A percentile compares a stretch with the other conserved stretches of the same genome.
These are phyloP conservation scores for Mesoligia furuncula DNA, from an alignment of 2,888 invertebrate genomes.

Conservation along the genomic window DNA sequence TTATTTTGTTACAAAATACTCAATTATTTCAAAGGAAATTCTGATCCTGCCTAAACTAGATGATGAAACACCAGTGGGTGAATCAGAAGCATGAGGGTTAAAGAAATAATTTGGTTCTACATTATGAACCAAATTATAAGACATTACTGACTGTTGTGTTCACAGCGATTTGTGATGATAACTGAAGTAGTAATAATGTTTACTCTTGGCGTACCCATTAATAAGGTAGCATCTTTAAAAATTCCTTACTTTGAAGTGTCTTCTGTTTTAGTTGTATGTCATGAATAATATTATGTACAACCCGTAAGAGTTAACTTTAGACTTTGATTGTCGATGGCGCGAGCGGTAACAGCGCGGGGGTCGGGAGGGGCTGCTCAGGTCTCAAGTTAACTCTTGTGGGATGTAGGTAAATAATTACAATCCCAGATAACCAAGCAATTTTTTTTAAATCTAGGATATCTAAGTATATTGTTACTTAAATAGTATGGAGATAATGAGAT, in stretches of 20 bases:
- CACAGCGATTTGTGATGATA: constrained; percentile 58
- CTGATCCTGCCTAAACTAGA: constrained; percentile 99
- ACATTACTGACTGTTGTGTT: constrained; percentile 55
- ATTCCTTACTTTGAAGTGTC: constrained; percentile 40
- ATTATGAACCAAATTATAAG: constrained; percentile 54
- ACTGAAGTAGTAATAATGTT: constrained; percentile 36
- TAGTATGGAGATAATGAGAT: constrained; percentile 31
- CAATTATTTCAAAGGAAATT: constrained; percentile 99
- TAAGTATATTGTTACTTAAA: constrained; percentile 41
- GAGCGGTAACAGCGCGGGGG: neutral
- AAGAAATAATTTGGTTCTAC: constrained; percentile 66
- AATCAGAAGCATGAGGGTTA: constrained; percentile 87
- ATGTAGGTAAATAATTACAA: constrained; percentile 14
- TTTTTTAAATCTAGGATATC: constrained; percentile 9
- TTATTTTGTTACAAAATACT: constrained; percentile 99
- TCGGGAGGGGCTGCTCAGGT: neutral
- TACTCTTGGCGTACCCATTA: constrained; percentile 17
- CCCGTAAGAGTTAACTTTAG: neutral
- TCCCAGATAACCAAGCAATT: constrained; percentile 24
- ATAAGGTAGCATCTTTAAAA: constrained; percentile 24
- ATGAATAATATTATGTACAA: constrained; percentile 4
- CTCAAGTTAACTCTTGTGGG: neutral
- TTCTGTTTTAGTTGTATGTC: constrained; percentile 19
- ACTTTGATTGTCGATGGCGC: accelerated
- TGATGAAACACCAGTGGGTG: constrained; percentile 91